A percentile compares a stretch with the other conserved stretches of the same genome.
These are phyloP conservation scores for Boloria euphrosyne DNA, from an alignment of 2,888 invertebrate genomes.

Conservation along the genomic window DNA sequence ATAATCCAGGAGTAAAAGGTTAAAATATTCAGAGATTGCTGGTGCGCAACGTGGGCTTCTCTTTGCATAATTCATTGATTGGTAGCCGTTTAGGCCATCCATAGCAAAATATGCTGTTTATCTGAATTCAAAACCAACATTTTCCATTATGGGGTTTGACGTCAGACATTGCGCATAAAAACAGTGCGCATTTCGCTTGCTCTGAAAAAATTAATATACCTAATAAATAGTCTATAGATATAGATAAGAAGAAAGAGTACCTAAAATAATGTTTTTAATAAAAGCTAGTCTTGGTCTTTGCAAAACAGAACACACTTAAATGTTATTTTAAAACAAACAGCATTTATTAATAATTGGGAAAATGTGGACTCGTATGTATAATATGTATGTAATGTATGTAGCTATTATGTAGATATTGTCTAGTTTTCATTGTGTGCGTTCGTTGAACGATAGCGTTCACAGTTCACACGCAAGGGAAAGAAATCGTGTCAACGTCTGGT, in stretches of 20 bases:
- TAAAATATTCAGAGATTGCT: slow-evolving; percentile 64
- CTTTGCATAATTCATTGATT: slow-evolving; percentile 75
- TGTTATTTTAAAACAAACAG: neutral
- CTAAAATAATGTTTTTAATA: neutral
- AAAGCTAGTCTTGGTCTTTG: slow-evolving; percentile 1
- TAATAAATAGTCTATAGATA: neutral
- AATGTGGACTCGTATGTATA: neutral
- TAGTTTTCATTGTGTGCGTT: slow-evolving; percentile 31
- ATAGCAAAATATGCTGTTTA: slow-evolving; percentile 52
- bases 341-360: neutral
- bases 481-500: slow-evolving; percentile 68
- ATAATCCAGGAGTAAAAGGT: slow-evolving; percentile 64
- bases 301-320: neutral
- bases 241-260: neutral
- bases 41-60: slow-evolving; percentile 50
- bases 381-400: slow-evolving; percentile 4
- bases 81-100: slow-evolving; percentile 48
- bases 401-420: neutral
- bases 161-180: slow-evolving; percentile 29
- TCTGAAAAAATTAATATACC: neutral
- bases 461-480: slow-evolving; percentile 46
- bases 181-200: neutral
- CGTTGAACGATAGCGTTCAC: slow-evolving; percentile 41
- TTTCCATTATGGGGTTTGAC: slow-evolving; percentile 44
- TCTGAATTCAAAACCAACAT: slow-evolving; percentile 60